Evolutionary conservation across 2,797 vertebrate genomes (phyloP).

Genomic region (Myiothlypis coronata): DNA sequence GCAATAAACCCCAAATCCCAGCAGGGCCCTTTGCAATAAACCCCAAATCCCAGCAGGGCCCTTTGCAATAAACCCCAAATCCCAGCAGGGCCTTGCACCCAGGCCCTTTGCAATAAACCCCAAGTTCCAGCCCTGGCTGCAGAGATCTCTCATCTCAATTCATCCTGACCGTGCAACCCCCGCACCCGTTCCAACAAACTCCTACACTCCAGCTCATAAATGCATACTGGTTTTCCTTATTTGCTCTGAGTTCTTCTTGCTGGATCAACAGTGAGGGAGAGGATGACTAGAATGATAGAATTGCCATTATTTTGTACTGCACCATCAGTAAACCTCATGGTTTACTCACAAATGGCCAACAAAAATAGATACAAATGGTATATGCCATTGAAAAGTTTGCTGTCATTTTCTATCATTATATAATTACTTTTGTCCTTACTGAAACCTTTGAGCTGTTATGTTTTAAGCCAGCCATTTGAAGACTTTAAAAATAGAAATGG

Average conservation of each 20-base stretch:
- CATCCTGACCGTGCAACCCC: too few relatives aligned
- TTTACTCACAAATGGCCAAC: background rate
- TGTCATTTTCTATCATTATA: background rate
- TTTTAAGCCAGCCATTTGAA: background rate
- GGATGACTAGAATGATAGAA: background rate
- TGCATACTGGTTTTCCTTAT: background rate
- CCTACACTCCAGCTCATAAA: background rate
- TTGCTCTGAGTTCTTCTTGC: background rate
- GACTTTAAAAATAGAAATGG: background rate
- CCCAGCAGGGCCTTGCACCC: too few relatives aligned
- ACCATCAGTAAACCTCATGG: background rate
- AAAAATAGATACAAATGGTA: background rate
- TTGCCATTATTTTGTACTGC: background rate
- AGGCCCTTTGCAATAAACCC: too few relatives aligned
- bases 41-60: too few relatives aligned
- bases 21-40: too few relatives aligned
- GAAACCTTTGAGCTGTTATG: background rate
- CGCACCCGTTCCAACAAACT: too few relatives aligned
- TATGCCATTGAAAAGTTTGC: background rate
- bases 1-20: too few relatives aligned
- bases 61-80: too few relatives aligned
- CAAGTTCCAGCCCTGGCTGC: too few relatives aligned
- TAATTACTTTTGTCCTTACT: background rate
- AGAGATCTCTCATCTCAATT: too few relatives aligned
- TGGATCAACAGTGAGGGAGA: background rate